Base-by-base conservation (phyloP, 2,888 invertebrate genomes). In the Gasteruption jaculator region DNA sequence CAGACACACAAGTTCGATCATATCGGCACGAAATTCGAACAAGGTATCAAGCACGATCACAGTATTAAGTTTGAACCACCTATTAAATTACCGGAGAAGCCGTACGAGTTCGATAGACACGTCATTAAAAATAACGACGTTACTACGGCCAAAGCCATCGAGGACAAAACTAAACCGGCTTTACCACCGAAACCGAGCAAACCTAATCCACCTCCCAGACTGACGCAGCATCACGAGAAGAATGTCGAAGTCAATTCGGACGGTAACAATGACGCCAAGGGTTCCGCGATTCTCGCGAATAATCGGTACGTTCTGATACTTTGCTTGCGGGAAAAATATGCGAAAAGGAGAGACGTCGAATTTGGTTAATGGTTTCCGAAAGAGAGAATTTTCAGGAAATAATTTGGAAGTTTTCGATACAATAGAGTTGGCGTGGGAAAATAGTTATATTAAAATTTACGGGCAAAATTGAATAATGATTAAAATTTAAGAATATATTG, bases 171-270 rank as follows among this genome's bases (percentile, higher is more conserved):
- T 32, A 85, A 88, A 65, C 89, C 89, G 1, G 87, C 89, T 2
- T 68, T 89, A 66, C 89, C 88, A 46, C 88, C 88, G 7, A 92
- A 91, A 73, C 92, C 91, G 10, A 63, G 58, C 48, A 71, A 71
- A 38, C 68, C 70, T 6, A 68, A 69, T 54, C 69, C 69, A 30
- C 69, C 69, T 19, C 70, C 68, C 7, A 61, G 70, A 52, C 52
- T 69, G 42, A 69, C 65, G 20, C 67, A 62, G 45, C 63, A 64
- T 22, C 68, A 68, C 39, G 68, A 70, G 41, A 48, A 57, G 33
- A 68, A 70, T 10, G 44, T 53, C 22, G 16, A 38, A 26, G 7
- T 7, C 6, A 34, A 37, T 10, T 32, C 32, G 4, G 56, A 56
- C 11, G 48, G 38, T 10, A 45, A 43, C 3, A 54, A 49, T 19